phyloP scores from a whole-genome alignment of 1,140 invertebrate genomes.

The Bathynomus jamesi region DNA sequence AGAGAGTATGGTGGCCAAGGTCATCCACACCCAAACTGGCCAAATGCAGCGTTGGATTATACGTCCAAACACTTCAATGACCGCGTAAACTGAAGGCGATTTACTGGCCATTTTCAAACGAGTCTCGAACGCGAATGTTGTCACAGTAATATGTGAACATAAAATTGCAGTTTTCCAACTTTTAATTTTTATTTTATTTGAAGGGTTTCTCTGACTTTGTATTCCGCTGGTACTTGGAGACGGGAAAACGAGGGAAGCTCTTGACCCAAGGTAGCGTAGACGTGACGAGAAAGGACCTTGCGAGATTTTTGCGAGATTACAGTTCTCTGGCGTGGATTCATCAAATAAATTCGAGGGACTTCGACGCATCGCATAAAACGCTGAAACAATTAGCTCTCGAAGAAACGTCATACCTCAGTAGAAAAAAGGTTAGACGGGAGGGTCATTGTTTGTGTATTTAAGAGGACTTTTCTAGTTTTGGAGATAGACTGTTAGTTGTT shows the following conservation, averaged over 20 bases:
- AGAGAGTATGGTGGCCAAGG: too few relatives aligned
- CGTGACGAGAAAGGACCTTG: slow-evolving; percentile 38
- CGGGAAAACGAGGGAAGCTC: slow-evolving; percentile 57
- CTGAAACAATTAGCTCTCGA: slow-evolving; percentile 56
- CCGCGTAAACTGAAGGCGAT: too few relatives aligned
- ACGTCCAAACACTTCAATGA: too few relatives aligned
- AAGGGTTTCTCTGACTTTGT: slow-evolving; percentile 61
- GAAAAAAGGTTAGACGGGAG: slow-evolving; percentile 71
- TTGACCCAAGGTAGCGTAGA: slow-evolving; percentile 44
- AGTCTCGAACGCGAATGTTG: too few relatives aligned
- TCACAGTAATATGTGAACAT: too few relatives aligned
- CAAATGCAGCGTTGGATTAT: too few relatives aligned
- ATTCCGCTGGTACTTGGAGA: slow-evolving; percentile 62
- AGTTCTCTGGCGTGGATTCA: slow-evolving; percentile 70
- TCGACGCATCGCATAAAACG: slow-evolving; percentile 54
- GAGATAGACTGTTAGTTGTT: too few relatives aligned
- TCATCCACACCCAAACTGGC: too few relatives aligned
- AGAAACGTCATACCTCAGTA: slow-evolving; percentile 58
- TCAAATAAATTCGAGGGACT: slow-evolving; percentile 58
- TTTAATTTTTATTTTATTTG: slow-evolving; percentile 38
- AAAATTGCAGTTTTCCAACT: too few relatives aligned
- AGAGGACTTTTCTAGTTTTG: too few relatives aligned
- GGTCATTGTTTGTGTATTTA: too few relatives aligned
- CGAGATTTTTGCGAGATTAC: slow-evolving; percentile 59
- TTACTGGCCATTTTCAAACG: too few relatives aligned